Percentiles rank a stretch among this genome's conserved stretches.
These are phyloP conservation scores for Hippocampus zosterae DNA, from an alignment of 2,113 vertebrate species.

Conservation along the genomic window DNA sequence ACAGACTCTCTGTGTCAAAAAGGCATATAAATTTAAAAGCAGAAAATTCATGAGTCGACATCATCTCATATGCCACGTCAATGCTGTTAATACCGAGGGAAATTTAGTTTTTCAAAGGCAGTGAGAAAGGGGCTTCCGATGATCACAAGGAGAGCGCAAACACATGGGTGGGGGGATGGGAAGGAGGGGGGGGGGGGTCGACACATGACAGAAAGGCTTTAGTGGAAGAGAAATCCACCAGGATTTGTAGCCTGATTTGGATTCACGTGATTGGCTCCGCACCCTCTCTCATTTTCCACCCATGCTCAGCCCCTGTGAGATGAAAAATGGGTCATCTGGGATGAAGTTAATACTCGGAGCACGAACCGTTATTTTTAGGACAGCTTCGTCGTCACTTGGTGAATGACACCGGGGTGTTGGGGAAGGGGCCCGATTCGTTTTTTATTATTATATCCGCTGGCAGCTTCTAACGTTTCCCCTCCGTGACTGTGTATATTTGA, in stretches of 20 bases:
- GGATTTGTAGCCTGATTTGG: constrained; percentile 67
- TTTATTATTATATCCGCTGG: constrained; percentile 49
- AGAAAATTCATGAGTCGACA: neutral
- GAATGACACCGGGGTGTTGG: constrained; percentile 52
- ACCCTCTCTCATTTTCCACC: constrained; percentile 29
- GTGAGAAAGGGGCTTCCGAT: neutral
- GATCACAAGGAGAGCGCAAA: constrained; percentile 16
- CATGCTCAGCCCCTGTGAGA: constrained; percentile 63
- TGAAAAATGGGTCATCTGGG: constrained; percentile 73
- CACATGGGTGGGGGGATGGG: constrained; percentile 11
- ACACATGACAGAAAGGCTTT: constrained; percentile 52
- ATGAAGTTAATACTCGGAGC: constrained; percentile 68
- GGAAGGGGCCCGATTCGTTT: constrained; percentile 39
- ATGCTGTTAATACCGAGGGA: neutral
- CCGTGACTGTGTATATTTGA: constrained; percentile 55
- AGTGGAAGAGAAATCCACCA: constrained; percentile 56
- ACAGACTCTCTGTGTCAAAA: neutral
- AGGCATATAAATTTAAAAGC: neutral
- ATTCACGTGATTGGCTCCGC: constrained; percentile 60
- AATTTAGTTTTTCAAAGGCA: neutral
- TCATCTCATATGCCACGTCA: neutral
- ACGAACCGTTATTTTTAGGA: constrained; percentile 74
- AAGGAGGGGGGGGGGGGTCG: constrained; percentile 46
- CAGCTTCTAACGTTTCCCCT: constrained; percentile 49
- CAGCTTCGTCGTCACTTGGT: constrained; percentile 33